Evolutionary conservation across 1,140 invertebrate genomes (phyloP).

Genomic region (Lordiphosa mommai): DNA sequence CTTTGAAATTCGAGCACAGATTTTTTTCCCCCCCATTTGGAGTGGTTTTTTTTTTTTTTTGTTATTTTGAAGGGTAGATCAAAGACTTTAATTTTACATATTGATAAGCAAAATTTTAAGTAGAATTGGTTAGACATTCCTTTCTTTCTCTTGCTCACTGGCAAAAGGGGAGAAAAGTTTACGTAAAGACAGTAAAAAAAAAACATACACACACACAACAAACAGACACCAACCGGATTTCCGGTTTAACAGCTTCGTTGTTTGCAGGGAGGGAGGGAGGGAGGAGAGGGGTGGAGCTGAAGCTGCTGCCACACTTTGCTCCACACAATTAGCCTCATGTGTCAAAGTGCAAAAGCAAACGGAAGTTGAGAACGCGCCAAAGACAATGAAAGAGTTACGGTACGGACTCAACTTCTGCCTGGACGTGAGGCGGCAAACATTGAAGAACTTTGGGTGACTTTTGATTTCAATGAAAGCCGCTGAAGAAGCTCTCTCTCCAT

Average conservation of each 20-base stretch:
- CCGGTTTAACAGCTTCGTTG: conserved; percentile 63
- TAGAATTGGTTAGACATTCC: too few relatives aligned
- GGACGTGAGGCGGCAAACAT: conserved; percentile 68
- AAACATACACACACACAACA: conserved; percentile 38
- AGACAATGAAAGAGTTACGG: conserved; percentile 43
- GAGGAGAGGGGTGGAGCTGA: background rate
- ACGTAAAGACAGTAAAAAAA: conserved; percentile 8
- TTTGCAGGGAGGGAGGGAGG: background rate
- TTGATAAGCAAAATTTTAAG: conserved; percentile 39
- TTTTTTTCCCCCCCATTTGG: conserved; percentile 4
- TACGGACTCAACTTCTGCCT: background rate
- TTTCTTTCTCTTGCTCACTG: background rate
- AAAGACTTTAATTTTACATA: conserved; percentile 49
- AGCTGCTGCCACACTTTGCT: conserved; percentile 50
- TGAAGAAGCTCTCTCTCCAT: background rate
- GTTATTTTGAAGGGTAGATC: conserved; percentile 8
- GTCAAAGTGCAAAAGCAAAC: conserved; percentile 62
- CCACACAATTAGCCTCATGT: conserved; percentile 65
- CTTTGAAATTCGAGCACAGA: conserved; percentile 67
- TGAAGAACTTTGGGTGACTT: conserved; percentile 62
- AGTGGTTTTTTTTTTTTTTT: conserved; percentile 13
- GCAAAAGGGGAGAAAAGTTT: conserved; percentile 34
- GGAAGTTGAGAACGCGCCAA: conserved; percentile 58
- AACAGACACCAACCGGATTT: conserved; percentile 53
- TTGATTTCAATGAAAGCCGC: conserved; percentile 40